Conservation (phyloP, 2,888 invertebrate species). For the Incurvaria masculella region DNA sequence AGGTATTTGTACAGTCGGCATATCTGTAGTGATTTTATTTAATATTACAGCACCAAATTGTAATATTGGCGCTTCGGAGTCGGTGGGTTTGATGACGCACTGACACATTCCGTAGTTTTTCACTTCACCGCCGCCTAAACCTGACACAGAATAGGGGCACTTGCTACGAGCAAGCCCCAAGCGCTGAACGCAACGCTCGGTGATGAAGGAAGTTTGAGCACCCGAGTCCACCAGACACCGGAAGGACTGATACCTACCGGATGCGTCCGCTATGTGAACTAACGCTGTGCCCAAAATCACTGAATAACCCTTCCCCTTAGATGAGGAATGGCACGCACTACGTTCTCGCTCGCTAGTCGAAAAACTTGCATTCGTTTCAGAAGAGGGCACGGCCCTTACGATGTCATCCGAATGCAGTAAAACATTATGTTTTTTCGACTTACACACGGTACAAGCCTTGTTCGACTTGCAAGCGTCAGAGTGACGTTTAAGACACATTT, state of each 20-base stretch:
- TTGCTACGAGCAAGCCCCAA: conserved; percentile 5
- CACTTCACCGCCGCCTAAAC: conserved; percentile 2
- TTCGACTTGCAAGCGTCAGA: too few species aligned
- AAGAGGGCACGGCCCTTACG: too few species aligned
- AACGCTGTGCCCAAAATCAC: background rate
- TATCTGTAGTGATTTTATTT: conserved; percentile 1
- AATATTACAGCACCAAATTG: conserved; percentile 1
- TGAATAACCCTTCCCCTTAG: background rate
- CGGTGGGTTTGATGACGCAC: conserved; percentile 5
- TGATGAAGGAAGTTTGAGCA: conserved; percentile 7
- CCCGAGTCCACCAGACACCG: conserved; percentile 7
- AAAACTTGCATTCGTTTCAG: too few species aligned
- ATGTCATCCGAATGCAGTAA: too few species aligned
- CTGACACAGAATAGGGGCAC: conserved; percentile 3
- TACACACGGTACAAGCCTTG: too few species aligned
- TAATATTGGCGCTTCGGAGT: background rate
- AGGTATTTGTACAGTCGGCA: conserved; percentile 1
- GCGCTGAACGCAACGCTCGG: conserved; percentile 2
- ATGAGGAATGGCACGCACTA: background rate
- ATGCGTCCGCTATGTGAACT: background rate
- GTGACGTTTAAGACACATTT: too few species aligned
- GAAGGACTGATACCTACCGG: background rate
- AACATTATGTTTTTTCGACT: too few species aligned
- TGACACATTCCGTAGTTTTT: conserved; percentile 2
- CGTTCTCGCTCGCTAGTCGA: too few species aligned